Base-by-base conservation (phyloP, 2,888 invertebrate genomes). In the Alloplasta piceator region DNA sequence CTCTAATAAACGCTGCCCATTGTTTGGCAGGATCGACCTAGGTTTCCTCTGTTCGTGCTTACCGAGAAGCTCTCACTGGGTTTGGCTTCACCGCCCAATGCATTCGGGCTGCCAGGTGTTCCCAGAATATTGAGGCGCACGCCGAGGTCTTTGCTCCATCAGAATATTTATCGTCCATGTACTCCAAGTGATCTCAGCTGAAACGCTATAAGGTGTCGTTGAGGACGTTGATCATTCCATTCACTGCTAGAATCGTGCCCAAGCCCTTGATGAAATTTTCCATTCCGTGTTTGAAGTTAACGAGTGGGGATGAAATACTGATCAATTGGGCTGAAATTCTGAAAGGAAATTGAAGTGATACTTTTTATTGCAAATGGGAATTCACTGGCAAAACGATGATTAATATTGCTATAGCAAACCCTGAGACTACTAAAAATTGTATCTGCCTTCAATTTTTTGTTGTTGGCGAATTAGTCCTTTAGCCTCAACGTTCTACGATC, bases 1-100 rank as follows among this genome's bases (percentile, higher is more conserved):
- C 74, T 78, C 84, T 85, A 86, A 85, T 83, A 85, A 80, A 84
- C 79, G 82, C 86, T 67, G 74, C 74, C 63, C 67, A 63, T 76
- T 79, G 80, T 85, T 85, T 83, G 79, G 79, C 77, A 75, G 84
- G 84, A 87, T 88, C 86, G 86, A 78, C 82, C 56, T 41, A 26
- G 26, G 50, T 67, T 82, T 84, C 4, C 6, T 16, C 7, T 61
- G 16, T 66, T 43, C 52, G 14, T 46, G 10, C 41, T 58, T 70
- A 75, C 68, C 75, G 68, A 67, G 56, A 50, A 67, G 67, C 43
- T 55, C 43, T 26, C 26, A 26, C 72, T 48, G 55, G 63, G 78
- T 74, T 78, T 81, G 81, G 66, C 70, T 78, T 60, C 41, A 26
- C 63, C 46, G 63, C n/a, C 48, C 64, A 36, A 68, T 70, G 58